Evolutionary conservation across 1,140 invertebrate genomes (phyloP), one percentile per base, ranked within the genome.

Genomic region (Nixonia krombeini): DNA sequence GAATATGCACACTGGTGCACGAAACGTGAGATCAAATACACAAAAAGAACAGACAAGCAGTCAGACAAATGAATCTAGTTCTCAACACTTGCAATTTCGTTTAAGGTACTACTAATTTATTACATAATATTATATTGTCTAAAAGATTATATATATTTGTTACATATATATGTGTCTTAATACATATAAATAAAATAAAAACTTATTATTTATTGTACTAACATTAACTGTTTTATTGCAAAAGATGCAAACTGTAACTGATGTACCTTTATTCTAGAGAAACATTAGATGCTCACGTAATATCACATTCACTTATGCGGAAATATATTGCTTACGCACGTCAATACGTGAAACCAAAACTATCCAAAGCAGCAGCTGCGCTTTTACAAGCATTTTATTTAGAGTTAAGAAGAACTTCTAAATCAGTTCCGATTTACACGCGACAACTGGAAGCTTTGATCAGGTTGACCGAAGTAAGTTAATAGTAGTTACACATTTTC

Each of bases 311-410:
- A 35, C 80, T 96, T 23, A 85, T 98, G 1, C 88, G 94, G 37
- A 96, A 97, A 85, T 98, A 97, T 76, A 92, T 98, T 38, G 92
- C 92, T 0, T 98, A 97, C 86, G 94, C 96, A 0, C 89, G 91
- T 46, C 92, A 95, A 80, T 95, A 96, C 86, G 93, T 97, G 0
- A 89, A 92, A 68, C 95, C 96, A 8, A 89, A 89, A 75, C 84
- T 98, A 37, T 90, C 89, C 38, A 74, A 74, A 12, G 89, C 89
- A 40, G 94, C 96, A 10, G 90, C 89, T 3, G 80, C 86, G 51
- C 80, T 91, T 4, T 75, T 98, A 7, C 90, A 93, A 80, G 80
- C 91, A 4, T 97, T 95, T 86, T 98, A 97, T 80, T 82, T 96
- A 12, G 87, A 93, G 57, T 85, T 98, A 89, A 50, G 91, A 90